Conservation (phyloP, 2,888 invertebrate genomes). For the Xestobium rufovillosum region DNA sequence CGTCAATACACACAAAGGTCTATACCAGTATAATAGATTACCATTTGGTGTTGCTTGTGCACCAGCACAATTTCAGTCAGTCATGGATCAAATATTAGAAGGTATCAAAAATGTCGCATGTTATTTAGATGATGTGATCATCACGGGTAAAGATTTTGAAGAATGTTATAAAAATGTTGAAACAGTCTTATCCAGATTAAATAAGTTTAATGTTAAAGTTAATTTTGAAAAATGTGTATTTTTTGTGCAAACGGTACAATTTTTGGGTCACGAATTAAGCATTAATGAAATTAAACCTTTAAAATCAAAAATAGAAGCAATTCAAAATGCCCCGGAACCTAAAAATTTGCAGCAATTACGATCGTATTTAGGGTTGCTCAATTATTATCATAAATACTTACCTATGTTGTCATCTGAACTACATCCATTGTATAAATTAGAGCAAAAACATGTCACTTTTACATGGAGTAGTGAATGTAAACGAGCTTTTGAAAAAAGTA, state of each 20-base stretch:
- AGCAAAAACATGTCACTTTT: too few relatives aligned
- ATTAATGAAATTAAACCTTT: conserved; percentile 15
- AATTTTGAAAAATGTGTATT: conserved; percentile 20
- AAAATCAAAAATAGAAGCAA: conserved; percentile 16
- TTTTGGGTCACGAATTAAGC: conserved; percentile 17
- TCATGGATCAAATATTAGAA: too few relatives aligned
- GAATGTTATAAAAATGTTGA: conserved; percentile 13
- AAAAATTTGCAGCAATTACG: conserved; percentile 13
- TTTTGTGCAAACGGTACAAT: conserved; percentile 12
- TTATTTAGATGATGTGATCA: conserved; percentile 18
- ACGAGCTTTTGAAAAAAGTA: conserved; percentile 2
- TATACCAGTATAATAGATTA: too few relatives aligned
- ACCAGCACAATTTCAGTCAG: too few relatives aligned
- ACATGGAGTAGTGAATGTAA: too few relatives aligned
- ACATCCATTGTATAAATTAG: too few relatives aligned
- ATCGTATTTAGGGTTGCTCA: conserved; percentile 17
- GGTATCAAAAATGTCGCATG: too few relatives aligned
- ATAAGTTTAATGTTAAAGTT: conserved; percentile 12
- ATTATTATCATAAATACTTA: too few relatives aligned
- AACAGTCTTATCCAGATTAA: conserved; percentile 10
- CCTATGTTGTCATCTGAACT: too few relatives aligned
- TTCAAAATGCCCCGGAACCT: conserved; percentile 15
- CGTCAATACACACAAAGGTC: too few relatives aligned
- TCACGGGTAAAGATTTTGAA: conserved; percentile 9
- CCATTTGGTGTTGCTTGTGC: too few relatives aligned